phyloP scores from a whole-genome alignment of 2,797 vertebrate species.

The Pseudotriccus pelzelni region DNA sequence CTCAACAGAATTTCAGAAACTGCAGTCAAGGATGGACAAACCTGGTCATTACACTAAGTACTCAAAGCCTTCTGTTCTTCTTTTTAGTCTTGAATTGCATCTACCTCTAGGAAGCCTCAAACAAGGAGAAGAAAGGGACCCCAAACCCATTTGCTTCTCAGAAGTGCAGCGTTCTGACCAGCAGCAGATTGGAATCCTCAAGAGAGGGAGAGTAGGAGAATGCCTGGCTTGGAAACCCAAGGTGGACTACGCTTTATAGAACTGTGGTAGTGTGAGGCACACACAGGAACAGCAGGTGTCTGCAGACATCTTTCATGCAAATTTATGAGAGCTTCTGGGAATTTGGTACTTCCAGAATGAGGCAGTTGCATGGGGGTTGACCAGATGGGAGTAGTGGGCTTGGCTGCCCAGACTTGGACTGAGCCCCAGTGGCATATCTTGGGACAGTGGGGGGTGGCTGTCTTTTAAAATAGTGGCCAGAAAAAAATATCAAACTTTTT shows the following conservation, averaged over 20 bases:
- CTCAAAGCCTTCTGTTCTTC: background rate
- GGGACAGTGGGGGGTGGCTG: accelerated
- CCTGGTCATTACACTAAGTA: background rate
- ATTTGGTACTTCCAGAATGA: background rate
- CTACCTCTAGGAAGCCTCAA: background rate
- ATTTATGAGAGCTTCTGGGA: background rate
- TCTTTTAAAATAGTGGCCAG: background rate
- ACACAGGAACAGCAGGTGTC: background rate
- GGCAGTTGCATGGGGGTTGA: background rate
- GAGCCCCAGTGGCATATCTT: accelerated
- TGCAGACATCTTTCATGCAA: background rate
- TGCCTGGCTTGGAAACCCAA: background rate
- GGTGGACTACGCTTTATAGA: background rate
- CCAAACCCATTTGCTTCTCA: accelerated
- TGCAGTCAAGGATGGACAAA: background rate
- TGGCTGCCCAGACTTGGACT: background rate
- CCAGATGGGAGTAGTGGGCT: background rate
- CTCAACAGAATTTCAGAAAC: background rate
- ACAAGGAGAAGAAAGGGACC: background rate
- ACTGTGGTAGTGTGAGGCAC: background rate
- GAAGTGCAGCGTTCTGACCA: background rate
- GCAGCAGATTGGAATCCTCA: background rate
- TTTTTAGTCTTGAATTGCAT: background rate
- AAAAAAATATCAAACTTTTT: background rate
- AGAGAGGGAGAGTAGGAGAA: background rate